A percentile compares a stretch with the other conserved stretches of the same genome.
phyloP scores from a whole-genome alignment of 1,140 invertebrate species.

The Pogonus chalceus region DNA sequence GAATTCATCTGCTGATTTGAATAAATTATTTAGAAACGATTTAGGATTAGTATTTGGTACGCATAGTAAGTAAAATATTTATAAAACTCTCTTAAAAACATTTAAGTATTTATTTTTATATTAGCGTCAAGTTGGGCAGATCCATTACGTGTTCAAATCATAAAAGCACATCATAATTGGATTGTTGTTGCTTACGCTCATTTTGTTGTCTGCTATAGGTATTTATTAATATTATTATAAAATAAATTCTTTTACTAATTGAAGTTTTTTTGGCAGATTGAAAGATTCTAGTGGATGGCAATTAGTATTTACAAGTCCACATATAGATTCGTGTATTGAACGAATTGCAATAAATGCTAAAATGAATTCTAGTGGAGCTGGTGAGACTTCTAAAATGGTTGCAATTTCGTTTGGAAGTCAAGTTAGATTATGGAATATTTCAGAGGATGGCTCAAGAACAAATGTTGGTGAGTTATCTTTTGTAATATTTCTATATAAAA shows the following conservation, averaged over 20 bases:
- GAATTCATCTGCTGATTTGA: slow-evolving; percentile 67
- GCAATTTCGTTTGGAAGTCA: slow-evolving; percentile 78
- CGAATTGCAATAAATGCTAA: slow-evolving; percentile 92
- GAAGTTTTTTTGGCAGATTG: slow-evolving; percentile 47
- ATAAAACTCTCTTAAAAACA: no score
- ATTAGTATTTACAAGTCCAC: slow-evolving; percentile 84
- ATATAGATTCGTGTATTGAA: slow-evolving; percentile 82
- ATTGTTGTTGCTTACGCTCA: slow-evolving; percentile 93
- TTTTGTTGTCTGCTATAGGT: slow-evolving; percentile 91
- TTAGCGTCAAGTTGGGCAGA: slow-evolving; percentile 64
- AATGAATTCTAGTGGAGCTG: slow-evolving; percentile 51
- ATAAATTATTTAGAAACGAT: slow-evolving; percentile 63
- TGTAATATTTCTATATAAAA: neutral
- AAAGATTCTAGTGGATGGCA: slow-evolving; percentile 96
- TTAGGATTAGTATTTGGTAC: slow-evolving; percentile 56
- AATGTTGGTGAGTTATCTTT: slow-evolving; percentile 55
- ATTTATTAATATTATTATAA: slow-evolving; percentile 18
- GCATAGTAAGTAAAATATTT: slow-evolving; percentile 37
- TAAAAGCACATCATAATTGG: slow-evolving; percentile 97
- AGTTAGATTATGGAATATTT: slow-evolving; percentile 83
- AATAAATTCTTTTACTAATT: neutral
- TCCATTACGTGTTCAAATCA: slow-evolving; percentile 80
- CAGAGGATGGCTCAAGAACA: slow-evolving; percentile 63
- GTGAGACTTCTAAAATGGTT: slow-evolving; percentile 67
- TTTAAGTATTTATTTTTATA: slow-evolving; percentile 15